Base-by-base conservation (phyloP, 2,888 invertebrate species). In the Cepaea hortensis region DNA sequence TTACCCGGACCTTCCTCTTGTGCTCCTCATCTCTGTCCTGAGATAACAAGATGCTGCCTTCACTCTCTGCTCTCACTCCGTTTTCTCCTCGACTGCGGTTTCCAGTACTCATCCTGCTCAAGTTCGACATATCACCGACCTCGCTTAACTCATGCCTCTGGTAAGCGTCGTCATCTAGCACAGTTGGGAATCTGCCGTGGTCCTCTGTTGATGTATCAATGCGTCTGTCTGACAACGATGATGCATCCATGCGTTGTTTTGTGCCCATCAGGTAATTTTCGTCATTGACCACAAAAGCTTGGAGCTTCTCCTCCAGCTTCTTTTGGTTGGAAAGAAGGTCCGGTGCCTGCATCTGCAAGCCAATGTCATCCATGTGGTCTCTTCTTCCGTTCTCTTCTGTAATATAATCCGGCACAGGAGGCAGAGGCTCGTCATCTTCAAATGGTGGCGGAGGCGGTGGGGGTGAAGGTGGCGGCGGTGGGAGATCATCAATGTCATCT, bases 21-120 rank as follows among this genome's bases (percentile, higher is more conserved):
- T 90, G 90, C 9, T 91, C 91, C 9, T 93, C 93, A n/a, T 91
- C 92, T 0, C 90, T 90, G 3, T 91, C 92, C 23, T n/a, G 91
- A 87, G 84, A 90, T 86, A n/a, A 90, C 9, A 91, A 91, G 55
- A 92, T 81, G 35, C 90, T 91, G 86, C 91, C 81, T 20, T 87
- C 87, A 68, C 65, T 84, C 7, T 61, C 62, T 20, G 75, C 73
- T 65, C 48, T 48, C n/a, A 48, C n/a, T 1, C 75, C 65, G 20
- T 35, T 75, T 5, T 73, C 65, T 9, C 62, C 80, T 46, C 80
- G 80, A 46, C 84, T 73, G 35, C 7, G 13, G 15, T 20, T 48
- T 18, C 55, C 68, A 15, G 62, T 84, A 73, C 83, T 72, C 65
- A 81, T 61, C 9, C 35, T 55, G 62, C 82, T 77, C 23, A 62